phyloP scores from a whole-genome alignment of 2,113 vertebrate genomes.

The Hylia prasina region DNA sequence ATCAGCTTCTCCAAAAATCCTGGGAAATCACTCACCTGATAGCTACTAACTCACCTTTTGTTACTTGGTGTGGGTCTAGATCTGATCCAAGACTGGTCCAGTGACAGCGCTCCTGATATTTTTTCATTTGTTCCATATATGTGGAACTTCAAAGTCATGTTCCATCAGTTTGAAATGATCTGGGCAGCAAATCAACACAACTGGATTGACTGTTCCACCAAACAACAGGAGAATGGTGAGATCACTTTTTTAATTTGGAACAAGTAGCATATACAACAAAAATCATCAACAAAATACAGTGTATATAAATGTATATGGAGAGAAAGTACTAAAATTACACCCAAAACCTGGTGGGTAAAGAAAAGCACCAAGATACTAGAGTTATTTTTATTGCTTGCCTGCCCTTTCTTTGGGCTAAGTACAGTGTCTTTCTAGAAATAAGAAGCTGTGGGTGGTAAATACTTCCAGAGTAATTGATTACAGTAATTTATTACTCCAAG shows the following conservation, averaged over 20 bases:
- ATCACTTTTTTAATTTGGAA: neutral
- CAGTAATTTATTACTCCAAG: neutral
- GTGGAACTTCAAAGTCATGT: conserved; percentile 98
- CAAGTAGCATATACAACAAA: neutral
- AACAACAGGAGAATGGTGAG: conserved; percentile 98
- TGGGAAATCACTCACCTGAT: neutral
- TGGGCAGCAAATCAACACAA: conserved; percentile 99
- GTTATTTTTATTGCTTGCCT: neutral
- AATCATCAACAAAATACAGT: neutral
- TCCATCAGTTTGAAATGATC: conserved; percentile 99
- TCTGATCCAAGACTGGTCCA: conserved; percentile 97
- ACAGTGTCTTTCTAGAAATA: neutral
- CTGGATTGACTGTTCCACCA: conserved; percentile 98
- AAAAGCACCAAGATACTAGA: neutral
- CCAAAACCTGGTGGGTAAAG: neutral
- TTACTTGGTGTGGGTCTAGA: conserved; percentile 71
- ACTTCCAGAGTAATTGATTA: neutral
- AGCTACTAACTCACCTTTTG: neutral
- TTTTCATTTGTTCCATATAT: conserved; percentile 97
- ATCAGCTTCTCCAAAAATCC: neutral
- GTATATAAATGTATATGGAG: fast-evolving
- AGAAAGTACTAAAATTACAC: neutral
- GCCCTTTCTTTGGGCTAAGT: neutral
- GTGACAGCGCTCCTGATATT: conserved; percentile 92
- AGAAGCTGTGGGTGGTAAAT: neutral